Evolutionary conservation across 2,797 vertebrate genomes (phyloP).

Genomic region (Cossypha dichroa): DNA sequence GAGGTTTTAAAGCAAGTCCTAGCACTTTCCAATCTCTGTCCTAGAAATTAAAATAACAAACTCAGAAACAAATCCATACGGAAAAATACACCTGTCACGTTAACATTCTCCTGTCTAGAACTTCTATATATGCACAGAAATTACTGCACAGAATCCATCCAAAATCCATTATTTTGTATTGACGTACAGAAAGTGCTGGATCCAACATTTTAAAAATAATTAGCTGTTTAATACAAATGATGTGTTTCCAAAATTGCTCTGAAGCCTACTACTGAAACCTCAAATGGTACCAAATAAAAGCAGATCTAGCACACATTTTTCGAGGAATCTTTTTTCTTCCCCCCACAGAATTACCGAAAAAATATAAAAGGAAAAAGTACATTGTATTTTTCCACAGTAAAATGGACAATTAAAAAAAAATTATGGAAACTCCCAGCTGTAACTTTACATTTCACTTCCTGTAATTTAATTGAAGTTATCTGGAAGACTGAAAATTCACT

Average conservation of each 20-base stretch:
- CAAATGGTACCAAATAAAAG: not conserved
- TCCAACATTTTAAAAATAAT: not conserved
- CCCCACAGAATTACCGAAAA: not conserved
- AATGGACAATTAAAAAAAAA: not conserved
- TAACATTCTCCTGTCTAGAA: not conserved
- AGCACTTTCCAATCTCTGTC: not conserved
- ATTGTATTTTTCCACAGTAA: not conserved
- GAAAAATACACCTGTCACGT: not conserved
- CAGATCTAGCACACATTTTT: not conserved
- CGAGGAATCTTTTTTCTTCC: not conserved
- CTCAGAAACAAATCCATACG: not conserved
- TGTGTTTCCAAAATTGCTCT: not conserved
- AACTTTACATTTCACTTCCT: not conserved
- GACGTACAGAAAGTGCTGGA: not conserved
- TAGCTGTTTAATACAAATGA: not conserved
- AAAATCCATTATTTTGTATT: not conserved
- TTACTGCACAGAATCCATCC: not conserved
- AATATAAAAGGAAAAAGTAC: not conserved
- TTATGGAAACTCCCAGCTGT: not conserved
- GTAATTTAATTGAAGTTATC: not conserved
- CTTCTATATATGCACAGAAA: not conserved
- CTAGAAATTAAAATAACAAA: not conserved
- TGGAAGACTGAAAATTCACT: not conserved
- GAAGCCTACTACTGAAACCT: not conserved
- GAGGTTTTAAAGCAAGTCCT: not conserved